Conservation (phyloP, 2,888 invertebrate genomes). For the Herminia tarsipennalis region DNA sequence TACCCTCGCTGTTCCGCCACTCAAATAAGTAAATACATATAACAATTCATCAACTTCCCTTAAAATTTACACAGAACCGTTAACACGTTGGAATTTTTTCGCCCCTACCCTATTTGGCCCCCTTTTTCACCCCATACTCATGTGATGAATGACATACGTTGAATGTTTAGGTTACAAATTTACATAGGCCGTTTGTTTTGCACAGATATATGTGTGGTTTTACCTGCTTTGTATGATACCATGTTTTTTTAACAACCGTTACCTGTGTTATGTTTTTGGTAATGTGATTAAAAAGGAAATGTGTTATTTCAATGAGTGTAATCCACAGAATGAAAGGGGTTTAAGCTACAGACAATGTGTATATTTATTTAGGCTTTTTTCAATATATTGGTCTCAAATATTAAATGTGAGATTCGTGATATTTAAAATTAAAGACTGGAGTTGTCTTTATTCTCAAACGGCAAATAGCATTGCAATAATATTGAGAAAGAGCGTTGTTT, state of each 20-base stretch:
- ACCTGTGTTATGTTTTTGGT: neutral
- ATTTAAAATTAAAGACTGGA: too few species aligned
- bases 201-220: slow-evolving; percentile 30
- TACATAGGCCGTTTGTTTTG: slow-evolving; percentile 43
- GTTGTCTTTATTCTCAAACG: too few species aligned
- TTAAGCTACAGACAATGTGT: too few species aligned
- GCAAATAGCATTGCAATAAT: too few species aligned
- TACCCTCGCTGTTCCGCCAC: too few species aligned
- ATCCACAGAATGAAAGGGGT: too few species aligned
- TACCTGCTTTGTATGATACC: slow-evolving; percentile 14
- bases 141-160: slow-evolving; percentile 44
- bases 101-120: slow-evolving; percentile 10
- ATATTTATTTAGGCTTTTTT: too few species aligned
- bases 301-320: neutral
- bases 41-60: slow-evolving; percentile 7
- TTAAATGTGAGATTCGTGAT: too few species aligned
- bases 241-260: slow-evolving; percentile 5
- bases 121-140: slow-evolving; percentile 9
- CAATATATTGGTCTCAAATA: too few species aligned
- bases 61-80: slow-evolving; percentile 13
- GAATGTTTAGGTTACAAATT: slow-evolving; percentile 40
- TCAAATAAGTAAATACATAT: too few species aligned
- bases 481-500: too few species aligned
- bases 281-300: neutral
- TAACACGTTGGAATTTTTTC: slow-evolving; percentile 6